Evolutionary conservation across 1,140 invertebrate species (phyloP).

Genomic region (honey bee (Apis mellifera)): DNA sequence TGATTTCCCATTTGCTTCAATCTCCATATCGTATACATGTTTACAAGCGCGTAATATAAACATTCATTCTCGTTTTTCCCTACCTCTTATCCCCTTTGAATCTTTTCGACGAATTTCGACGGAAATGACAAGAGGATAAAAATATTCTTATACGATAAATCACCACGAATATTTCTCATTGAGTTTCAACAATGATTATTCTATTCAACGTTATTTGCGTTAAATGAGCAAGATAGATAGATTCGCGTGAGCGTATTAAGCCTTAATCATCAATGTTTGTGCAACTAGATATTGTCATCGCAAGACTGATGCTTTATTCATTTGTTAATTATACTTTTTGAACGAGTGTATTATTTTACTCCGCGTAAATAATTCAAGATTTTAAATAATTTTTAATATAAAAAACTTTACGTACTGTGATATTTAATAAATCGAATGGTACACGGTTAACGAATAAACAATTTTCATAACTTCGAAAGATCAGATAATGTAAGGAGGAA

Average conservation of each 20-base stretch:
- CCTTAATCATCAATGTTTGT: constrained; percentile 22
- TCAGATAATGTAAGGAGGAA: too few species aligned
- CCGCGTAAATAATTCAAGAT: too few species aligned
- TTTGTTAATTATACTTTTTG: background rate
- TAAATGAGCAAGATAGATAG: background rate
- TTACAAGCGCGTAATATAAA: constrained; percentile 25
- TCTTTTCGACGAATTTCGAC: constrained; percentile 6
- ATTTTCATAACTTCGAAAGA: background rate
- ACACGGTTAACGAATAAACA: background rate
- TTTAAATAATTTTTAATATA: background rate
- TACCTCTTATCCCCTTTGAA: background rate
- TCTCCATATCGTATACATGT: constrained; percentile 4
- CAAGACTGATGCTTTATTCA: background rate
- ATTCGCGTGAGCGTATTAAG: background rate
- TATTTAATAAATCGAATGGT: background rate
- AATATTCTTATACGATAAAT: background rate
- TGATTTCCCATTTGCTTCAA: constrained; percentile 38
- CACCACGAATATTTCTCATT: too few species aligned
- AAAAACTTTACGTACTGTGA: background rate
- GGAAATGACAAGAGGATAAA: background rate
- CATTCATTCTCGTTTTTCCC: background rate
- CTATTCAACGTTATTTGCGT: background rate
- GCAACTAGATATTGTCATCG: constrained; percentile 15
- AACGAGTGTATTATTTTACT: background rate
- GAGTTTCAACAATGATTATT: background rate